Evolutionary conservation across 2,113 vertebrate genomes (phyloP), one percentile per base, ranked within the genome.

Genomic region (Dipodomys ordii): DNA sequence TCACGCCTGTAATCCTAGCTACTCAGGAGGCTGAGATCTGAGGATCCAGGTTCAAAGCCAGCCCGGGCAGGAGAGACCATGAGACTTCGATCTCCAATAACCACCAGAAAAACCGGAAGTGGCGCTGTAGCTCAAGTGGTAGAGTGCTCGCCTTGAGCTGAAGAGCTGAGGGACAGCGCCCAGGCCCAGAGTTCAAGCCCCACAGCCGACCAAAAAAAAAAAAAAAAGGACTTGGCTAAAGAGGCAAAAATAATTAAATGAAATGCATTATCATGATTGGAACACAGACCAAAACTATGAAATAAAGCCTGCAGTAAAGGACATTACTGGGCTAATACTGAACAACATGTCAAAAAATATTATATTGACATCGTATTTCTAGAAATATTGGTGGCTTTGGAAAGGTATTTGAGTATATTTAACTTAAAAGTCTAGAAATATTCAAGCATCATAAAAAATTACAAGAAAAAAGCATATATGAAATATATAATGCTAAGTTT

Each of bases 181-280:
- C 35, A 39, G 35, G 35, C 35, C 35, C 35, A 39, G 35, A 39
- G 35, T 4, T 39, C 35, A 39, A 39, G 35, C 35, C 35, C 35
- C 35, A 39, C 35, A 39, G 35, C 35, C 35, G 35, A 39, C 35
- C 35, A 39, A 39, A 39, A 39, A 39, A 39, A 39, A 39, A 39
- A 39, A 39, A 39, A 39, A 77, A 91, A 7, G 44, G 19, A 65
- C n/a, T 62, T 39, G 39, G 39, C 39, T 39, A 69, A 76, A 62
- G 27, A 74, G 65, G 88, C 11, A 39, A 96, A 77, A 82, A 65
- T 78, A 86, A 78, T 68, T 88, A 84, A 88, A 94, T 79, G 8
- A 53, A 77, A 87, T 65, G 8, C 5, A 81, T 82, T 35, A 85
- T 77, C 27, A 53, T 85, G 22, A 81, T 0, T 85, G n/a, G 22